Base-by-base conservation (phyloP, 2,113 vertebrate genomes). In the Coracopsis vasa region DNA sequence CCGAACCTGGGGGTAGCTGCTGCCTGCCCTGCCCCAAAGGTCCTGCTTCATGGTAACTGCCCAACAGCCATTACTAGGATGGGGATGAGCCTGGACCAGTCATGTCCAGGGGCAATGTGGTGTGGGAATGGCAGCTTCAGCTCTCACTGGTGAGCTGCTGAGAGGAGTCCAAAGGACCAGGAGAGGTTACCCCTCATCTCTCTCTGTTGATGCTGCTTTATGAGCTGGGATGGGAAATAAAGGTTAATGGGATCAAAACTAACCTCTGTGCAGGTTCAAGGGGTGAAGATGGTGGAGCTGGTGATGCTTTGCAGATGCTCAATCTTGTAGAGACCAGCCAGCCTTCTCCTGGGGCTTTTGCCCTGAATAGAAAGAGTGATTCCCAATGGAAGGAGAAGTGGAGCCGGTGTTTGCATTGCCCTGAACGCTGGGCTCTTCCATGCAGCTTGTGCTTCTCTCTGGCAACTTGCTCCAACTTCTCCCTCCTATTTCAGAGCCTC, bases 371-470 rank as follows among this genome's bases (percentile, higher is more conserved):
- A 35, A 53, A 70, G 19, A 51, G 44, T 3, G 13, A 21, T 41
- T 91, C 31, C 35, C 13, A 2, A 11, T 10, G 42, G 35, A 25
- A 48, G 44, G 65, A 58, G 70, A 74, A 64, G 29, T 1, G 1
- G 50, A 51, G 29, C 3, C 0, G 1, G 28, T 7, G 29, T 73
- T 35, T 15, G 51, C 11, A 0, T 18, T 28, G 29, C 45, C 15
- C 28, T 5, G 7, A 28, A 37, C 2, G 16, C 54, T 0, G 2
- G 25, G 18, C 21, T 82, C 37, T 33, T 71, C n/a, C 29, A 23
- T 7, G 28, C 42, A 44, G 37, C 16, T 72, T 0, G 1, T 37
- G 13, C 35, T 39, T 53, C 58, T 48, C 27, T 15, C 18, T 2
- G 2, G 14, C 39, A 31, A 6, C 47, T 74, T 35, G 20, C 11